Percentiles rank a stretch among this genome's conserved stretches.
Evolutionary conservation across 2,888 invertebrate species (phyloP).

Genomic region (Parapristionchus giblindavisi): DNA sequence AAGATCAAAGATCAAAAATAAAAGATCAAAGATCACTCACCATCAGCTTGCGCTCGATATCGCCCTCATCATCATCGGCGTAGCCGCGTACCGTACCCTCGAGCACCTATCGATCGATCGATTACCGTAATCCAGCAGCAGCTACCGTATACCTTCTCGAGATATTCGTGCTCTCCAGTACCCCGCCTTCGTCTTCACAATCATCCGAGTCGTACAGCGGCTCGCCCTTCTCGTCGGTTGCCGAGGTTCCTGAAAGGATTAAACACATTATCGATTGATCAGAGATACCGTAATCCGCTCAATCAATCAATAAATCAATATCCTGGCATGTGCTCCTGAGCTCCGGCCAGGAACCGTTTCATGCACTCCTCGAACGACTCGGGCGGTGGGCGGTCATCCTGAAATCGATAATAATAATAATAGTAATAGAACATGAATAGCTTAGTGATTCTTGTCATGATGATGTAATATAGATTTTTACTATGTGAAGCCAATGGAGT

Average conservation of each 20-base stretch:
- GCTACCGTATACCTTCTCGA: conserved; percentile 50
- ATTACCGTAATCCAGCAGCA: too few species aligned
- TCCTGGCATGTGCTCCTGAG: conserved; percentile 44
- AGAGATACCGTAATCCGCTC: too few species aligned
- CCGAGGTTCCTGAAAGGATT: conserved; percentile 34
- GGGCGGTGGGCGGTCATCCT: conserved; percentile 42
- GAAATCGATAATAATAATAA: too few species aligned
- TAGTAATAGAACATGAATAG: too few species aligned
- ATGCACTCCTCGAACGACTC: conserved; percentile 60
- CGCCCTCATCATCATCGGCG: conserved; percentile 51
- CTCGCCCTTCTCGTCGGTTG: conserved; percentile 48
- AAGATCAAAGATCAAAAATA: too few species aligned
- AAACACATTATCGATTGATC: too few species aligned
- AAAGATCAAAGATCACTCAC: too few species aligned
- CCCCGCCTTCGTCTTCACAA: too few species aligned
- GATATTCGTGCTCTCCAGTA: conserved; percentile 44
- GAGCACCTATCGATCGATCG: conserved; percentile 43
- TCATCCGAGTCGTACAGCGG: conserved; percentile 63
- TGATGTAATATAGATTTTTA: too few species aligned
- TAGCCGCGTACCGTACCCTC: conserved; percentile 50
- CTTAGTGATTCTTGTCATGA: too few species aligned
- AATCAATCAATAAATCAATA: too few species aligned
- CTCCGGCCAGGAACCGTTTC: conserved; percentile 53
- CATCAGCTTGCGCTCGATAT: conserved; percentile 39
- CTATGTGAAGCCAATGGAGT: too few species aligned